Percentiles rank a stretch among this genome's conserved stretches.
phyloP scores from a whole-genome alignment of 1,140 invertebrate species.

The Drosophila lini region DNA sequence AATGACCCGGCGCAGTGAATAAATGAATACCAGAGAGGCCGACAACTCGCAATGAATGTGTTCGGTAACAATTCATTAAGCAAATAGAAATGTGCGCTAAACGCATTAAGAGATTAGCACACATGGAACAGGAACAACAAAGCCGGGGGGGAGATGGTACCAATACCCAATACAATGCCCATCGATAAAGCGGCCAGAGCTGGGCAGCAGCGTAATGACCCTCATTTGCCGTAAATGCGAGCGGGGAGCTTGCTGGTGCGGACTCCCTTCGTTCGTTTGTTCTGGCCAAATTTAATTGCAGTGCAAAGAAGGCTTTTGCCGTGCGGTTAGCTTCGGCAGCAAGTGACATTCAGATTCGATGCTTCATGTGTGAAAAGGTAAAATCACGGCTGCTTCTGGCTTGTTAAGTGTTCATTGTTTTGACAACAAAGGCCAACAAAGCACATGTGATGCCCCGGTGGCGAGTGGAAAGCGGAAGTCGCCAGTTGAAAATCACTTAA shows the following conservation, averaged over 20 bases:
- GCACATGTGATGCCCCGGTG: slow-evolving; percentile 45
- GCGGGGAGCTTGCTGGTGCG: not conserved
- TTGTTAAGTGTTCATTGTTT: slow-evolving; percentile 78
- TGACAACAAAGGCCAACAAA: slow-evolving; percentile 62
- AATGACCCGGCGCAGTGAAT: slow-evolving; percentile 69
- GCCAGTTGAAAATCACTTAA: slow-evolving; percentile 71
- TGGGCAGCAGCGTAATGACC: slow-evolving; percentile 77
- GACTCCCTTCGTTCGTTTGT: not conserved
- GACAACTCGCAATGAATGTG: slow-evolving; percentile 69
- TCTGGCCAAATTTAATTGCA: slow-evolving; percentile 73
- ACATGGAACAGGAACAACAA: slow-evolving; percentile 54
- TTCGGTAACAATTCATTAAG: slow-evolving; percentile 82
- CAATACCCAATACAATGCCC: slow-evolving; percentile 19
- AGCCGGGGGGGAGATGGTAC: slow-evolving; percentile 8
- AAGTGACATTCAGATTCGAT: slow-evolving; percentile 28
- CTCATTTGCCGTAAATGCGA: slow-evolving; percentile 66
- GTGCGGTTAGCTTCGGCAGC: slow-evolving; percentile 58
- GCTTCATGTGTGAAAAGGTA: slow-evolving; percentile 66
- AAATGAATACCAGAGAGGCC: slow-evolving; percentile 63
- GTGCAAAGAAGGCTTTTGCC: slow-evolving; percentile 36
- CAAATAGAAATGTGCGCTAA: slow-evolving; percentile 82
- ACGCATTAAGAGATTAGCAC: slow-evolving; percentile 83
- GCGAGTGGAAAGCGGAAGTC: slow-evolving; percentile 59
- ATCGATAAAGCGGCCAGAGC: slow-evolving; percentile 62
- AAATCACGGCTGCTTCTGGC: slow-evolving; percentile 62